Percentiles rank a stretch among this genome's conserved stretches.
Evolutionary conservation across 64 coral and sea anemone species (phyloP).

Genomic region (Acropora tenuis): DNA sequence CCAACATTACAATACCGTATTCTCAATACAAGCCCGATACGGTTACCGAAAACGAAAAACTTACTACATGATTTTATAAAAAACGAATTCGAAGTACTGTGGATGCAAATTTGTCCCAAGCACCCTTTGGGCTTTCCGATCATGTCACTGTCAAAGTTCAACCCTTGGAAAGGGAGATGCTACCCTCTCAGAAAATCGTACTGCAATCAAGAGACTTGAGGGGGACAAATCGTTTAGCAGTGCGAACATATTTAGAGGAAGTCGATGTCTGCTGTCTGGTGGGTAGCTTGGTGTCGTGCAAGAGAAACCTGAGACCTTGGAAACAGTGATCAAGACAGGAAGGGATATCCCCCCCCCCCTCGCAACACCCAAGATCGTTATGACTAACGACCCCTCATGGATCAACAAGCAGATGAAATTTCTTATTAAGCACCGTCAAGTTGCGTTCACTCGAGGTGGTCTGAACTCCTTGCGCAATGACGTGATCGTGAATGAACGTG

Average conservation of each 20-base stretch:
- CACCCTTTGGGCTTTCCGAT: too few species aligned
- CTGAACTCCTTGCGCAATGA: conserved; percentile 41
- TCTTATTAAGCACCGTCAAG: too few species aligned
- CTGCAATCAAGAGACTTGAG: conserved; percentile 17
- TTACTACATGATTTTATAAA: too few species aligned
- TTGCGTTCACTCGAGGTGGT: background rate
- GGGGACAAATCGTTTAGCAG: background rate
- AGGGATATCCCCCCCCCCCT: conserved; percentile 7
- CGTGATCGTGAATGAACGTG: background rate
- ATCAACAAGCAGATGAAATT: too few species aligned
- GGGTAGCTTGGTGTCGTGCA: background rate
- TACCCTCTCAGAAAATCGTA: too few species aligned
- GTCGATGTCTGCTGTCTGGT: conserved; percentile 6
- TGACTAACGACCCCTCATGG: conserved; percentile 50
- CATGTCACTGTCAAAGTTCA: too few species aligned
- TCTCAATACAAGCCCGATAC: too few species aligned
- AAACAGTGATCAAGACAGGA: conserved; percentile 37
- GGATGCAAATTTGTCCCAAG: too few species aligned
- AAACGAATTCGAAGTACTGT: too few species aligned
- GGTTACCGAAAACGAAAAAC: too few species aligned
- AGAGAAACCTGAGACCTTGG: conserved; percentile 6
- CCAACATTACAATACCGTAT: too few species aligned
- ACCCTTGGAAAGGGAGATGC: too few species aligned
- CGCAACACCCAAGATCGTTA: background rate
- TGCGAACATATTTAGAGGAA: conserved; percentile 20